Evolutionary conservation across 35 echinoderm and acorn worm genomes (phyloP).

Genomic region (Apostichopus parvimensis): DNA sequence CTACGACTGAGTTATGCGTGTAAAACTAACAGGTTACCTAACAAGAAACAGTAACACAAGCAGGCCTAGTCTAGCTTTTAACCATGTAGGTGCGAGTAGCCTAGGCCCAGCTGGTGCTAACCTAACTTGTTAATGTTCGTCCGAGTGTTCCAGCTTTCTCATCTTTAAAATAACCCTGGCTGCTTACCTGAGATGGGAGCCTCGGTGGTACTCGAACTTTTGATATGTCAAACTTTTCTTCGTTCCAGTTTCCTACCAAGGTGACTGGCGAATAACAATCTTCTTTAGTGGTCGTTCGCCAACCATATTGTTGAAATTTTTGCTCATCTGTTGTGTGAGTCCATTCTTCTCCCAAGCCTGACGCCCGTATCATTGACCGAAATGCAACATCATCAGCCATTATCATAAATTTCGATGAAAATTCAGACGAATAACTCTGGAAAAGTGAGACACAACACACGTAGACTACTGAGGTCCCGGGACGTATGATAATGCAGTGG

Average conservation of each 20-base stretch:
- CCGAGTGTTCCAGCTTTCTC: no score
- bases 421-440: no score
- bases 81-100: no score
- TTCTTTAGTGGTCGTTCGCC: conserved; percentile 91
- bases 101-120: no score
- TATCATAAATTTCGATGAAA: neutral
- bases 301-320: conserved; percentile 97
- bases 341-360: conserved; percentile 94
- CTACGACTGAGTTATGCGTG: no score
- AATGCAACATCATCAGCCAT: conserved; percentile 87
- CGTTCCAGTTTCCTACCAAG: conserved; percentile 94
- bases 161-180: no score
- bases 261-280: conserved; percentile 87
- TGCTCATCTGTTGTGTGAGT: conserved; percentile 84
- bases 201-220: conserved; percentile 80
- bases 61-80: no score
- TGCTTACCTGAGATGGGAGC: conserved; percentile 86
- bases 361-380: conserved; percentile 94
- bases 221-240: conserved; percentile 88
- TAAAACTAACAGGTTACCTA: no score
- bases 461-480: neutral
- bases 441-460: no score
- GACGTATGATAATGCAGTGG: neutral
- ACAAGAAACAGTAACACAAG: no score
- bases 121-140: no score